Percentiles rank a stretch among this genome's conserved stretches.
phyloP scores from a whole-genome alignment of 2,888 invertebrate genomes.

The Halictus ligatus region DNA sequence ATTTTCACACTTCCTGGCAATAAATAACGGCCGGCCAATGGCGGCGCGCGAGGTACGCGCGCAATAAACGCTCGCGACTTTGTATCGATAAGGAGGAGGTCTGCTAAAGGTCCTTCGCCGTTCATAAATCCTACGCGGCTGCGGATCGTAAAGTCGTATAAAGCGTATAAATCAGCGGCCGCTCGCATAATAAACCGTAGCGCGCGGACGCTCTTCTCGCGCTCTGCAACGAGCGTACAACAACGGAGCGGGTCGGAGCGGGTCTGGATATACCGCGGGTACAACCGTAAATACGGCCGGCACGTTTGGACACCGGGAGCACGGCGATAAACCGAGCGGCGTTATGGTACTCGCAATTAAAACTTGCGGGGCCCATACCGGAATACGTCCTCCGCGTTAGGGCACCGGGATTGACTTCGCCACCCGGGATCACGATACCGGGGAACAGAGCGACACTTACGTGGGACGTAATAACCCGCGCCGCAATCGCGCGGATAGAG shows the following conservation, averaged over 20 bases:
- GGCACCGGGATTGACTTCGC: constrained; percentile 26
- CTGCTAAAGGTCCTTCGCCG: constrained; percentile 24
- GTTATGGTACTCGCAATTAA: constrained; percentile 30
- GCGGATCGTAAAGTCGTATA: constrained; percentile 41
- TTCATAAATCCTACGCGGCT: constrained; percentile 36
- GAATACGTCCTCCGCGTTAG: not conserved
- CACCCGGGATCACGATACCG: constrained; percentile 32
- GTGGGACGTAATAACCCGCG: constrained; percentile 30
- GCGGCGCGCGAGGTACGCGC: not conserved
- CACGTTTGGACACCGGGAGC: constrained; percentile 1
- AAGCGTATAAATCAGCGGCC: constrained; percentile 31
- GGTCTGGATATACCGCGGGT: not conserved
- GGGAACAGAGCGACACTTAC: constrained; percentile 16
- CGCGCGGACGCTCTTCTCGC: not conserved
- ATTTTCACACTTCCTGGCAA: constrained; percentile 49
- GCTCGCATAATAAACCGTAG: constrained; percentile 21
- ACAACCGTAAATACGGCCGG: constrained; percentile 7
- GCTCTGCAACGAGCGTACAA: not conserved
- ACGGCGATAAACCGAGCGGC: not conserved
- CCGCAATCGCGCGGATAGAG: not conserved
- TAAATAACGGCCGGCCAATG: constrained; percentile 38
- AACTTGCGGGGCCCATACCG: constrained; percentile 8
- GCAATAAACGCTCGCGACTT: constrained; percentile 18
- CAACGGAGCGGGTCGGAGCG: not conserved
- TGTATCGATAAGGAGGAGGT: constrained; percentile 35